Percentiles rank a stretch among this genome's conserved stretches.
Conservation (phyloP, 1,140 invertebrate species). For the Drosophila funebris region DNA sequence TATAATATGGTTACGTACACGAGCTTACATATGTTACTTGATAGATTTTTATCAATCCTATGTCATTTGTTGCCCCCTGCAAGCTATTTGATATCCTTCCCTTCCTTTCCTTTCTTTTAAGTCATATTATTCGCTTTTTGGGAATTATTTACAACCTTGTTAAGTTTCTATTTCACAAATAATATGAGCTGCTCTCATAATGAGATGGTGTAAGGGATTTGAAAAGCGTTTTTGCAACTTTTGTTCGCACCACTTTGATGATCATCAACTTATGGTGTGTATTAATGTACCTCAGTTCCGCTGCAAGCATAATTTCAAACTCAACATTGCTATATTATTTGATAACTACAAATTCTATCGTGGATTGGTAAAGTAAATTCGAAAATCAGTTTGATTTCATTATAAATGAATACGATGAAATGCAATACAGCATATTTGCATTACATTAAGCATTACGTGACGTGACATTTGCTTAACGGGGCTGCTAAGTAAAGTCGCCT, state of each 20-base stretch:
- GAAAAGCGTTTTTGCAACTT: no score
- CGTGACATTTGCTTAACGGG: slow-evolving; percentile 14
- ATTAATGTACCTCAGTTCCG: no score
- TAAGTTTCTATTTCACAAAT: neutral
- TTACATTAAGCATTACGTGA: slow-evolving; percentile 44
- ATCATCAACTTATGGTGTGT: no score
- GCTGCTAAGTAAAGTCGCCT: slow-evolving; percentile 31
- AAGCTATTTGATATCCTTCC: neutral
- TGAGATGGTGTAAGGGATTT: no score
- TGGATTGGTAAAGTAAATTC: neutral
- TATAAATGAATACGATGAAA: slow-evolving; percentile 2
- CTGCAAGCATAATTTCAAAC: no score
- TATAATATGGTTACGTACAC: slow-evolving; percentile 21
- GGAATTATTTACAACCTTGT: neutral
- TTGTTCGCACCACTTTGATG: no score
- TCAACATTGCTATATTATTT: neutral
- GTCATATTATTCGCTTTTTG: neutral
- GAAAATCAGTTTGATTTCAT: slow-evolving; percentile 4
- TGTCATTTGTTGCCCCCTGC: neutral
- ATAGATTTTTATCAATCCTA: slow-evolving; percentile 15
- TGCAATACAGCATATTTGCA: slow-evolving; percentile 30
- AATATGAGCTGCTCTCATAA: no score
- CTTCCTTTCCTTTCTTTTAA: neutral
- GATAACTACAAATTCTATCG: neutral
- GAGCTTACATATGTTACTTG: slow-evolving; percentile 5